Percentiles rank a stretch among this genome's conserved stretches.
Conservation (phyloP, 2,888 invertebrate species). For the Pandemis corylana region DNA sequence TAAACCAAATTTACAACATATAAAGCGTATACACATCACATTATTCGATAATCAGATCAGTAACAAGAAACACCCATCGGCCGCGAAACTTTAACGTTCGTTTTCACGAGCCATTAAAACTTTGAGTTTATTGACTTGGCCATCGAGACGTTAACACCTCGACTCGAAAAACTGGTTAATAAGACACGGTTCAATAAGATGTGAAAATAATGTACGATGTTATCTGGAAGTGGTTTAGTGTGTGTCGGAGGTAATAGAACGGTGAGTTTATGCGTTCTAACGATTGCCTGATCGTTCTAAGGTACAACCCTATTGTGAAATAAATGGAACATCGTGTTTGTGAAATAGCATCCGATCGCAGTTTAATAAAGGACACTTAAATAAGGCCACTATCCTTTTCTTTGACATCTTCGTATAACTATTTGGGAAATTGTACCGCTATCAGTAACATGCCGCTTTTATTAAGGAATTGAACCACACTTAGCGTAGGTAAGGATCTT, state of each 20-base stretch:
- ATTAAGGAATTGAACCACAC: too few relatives aligned
- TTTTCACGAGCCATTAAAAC: slow-evolving; percentile 60
- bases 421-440: not conserved
- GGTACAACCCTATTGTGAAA: not conserved
- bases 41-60: slow-evolving; percentile 52
- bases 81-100: slow-evolving; percentile 44
- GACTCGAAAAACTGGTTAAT: slow-evolving; percentile 71
- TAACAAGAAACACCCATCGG: slow-evolving; percentile 47
- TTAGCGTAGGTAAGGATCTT: too few relatives aligned
- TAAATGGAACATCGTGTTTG: not conserved
- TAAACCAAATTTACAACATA: slow-evolving; percentile 19
- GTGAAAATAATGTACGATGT: slow-evolving; percentile 76
- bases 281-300: slow-evolving; percentile 10
- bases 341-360: not conserved
- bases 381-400: not conserved
- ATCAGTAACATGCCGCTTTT: too few relatives aligned
- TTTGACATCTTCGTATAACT: not conserved
- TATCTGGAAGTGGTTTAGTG: slow-evolving; percentile 57
- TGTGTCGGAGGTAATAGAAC: slow-evolving; percentile 30
- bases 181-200: slow-evolving; percentile 69
- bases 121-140: slow-evolving; percentile 62
- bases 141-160: slow-evolving; percentile 68
- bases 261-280: slow-evolving; percentile 34
- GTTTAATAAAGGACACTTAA: not conserved
- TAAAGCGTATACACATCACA: slow-evolving; percentile 41